A percentile compares a stretch with the other conserved stretches of the same genome.
phyloP scores from a whole-genome alignment of 2,113 vertebrate genomes.

The Epinephelus cyanopodus region DNA sequence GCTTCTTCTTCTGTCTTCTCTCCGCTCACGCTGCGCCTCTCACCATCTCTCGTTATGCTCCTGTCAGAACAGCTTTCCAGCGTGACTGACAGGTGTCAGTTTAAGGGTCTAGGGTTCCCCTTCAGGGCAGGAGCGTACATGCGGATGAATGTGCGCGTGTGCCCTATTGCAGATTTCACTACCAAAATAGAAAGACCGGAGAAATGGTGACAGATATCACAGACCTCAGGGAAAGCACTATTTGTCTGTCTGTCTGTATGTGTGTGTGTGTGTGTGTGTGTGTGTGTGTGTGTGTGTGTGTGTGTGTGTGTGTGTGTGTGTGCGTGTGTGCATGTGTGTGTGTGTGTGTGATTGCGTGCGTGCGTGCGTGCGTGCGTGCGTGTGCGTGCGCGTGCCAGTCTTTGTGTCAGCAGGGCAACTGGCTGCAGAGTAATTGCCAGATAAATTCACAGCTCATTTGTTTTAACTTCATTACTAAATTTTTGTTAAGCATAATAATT shows the following conservation, averaged over 20 bases:
- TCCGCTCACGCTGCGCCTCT: slow-evolving; percentile 45
- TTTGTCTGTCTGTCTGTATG: slow-evolving; percentile 31
- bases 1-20: slow-evolving; percentile 51
- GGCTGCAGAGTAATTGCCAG: background rate
- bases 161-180: slow-evolving; percentile 30
- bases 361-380: background rate
- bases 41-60: slow-evolving; percentile 63
- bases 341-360: background rate
- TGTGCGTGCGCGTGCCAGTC: background rate
- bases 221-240: slow-evolving; percentile 32
- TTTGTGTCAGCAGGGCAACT: slow-evolving; percentile 16
- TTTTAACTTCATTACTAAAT: background rate
- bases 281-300: background rate
- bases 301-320: background rate
- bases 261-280: slow-evolving; percentile 16
- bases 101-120: slow-evolving; percentile 61
- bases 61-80: slow-evolving; percentile 63
- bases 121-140: slow-evolving; percentile 45
- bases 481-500: background rate
- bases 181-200: slow-evolving; percentile 64
- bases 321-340: slow-evolving; percentile 1
- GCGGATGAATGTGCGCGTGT: slow-evolving; percentile 33
- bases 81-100: slow-evolving; percentile 82
- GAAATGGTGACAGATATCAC: slow-evolving; percentile 53
- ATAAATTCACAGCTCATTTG: slow-evolving; percentile 15